Evolutionary conservation across 1,140 invertebrate genomes (phyloP).

Genomic region (Solenopsis fugax): DNA sequence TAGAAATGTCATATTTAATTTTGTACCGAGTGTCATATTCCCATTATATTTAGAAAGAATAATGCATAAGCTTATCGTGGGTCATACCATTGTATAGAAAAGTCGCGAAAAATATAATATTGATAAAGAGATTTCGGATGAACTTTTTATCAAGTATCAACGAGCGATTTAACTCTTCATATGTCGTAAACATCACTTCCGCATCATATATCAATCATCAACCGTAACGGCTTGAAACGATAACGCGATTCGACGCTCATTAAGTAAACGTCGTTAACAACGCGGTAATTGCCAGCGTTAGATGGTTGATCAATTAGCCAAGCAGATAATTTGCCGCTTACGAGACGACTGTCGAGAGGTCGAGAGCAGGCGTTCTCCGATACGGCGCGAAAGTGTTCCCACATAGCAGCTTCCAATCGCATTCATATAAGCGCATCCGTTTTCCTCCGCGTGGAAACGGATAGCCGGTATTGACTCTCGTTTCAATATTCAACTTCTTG

Average conservation of each 20-base stretch:
- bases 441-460: conserved; percentile 62
- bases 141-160: background rate
- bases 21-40: background rate
- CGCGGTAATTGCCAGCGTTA: conserved; percentile 65
- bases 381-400: conserved; percentile 3
- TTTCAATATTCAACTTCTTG: conserved; percentile 78
- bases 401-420: conserved; percentile 53
- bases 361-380: conserved; percentile 23
- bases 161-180: background rate
- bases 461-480: conserved; percentile 72
- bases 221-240: background rate
- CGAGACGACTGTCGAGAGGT: conserved; percentile 50
- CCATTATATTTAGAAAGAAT: background rate
- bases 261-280: conserved; percentile 47
- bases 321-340: conserved; percentile 63
- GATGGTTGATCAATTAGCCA: conserved; percentile 70
- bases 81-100: background rate
- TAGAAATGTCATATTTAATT: conserved; percentile 14
- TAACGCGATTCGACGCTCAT: conserved; percentile 42
- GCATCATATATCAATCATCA: background rate
- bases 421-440: conserved; percentile 64
- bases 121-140: background rate
- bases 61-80: background rate
- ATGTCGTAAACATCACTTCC: background rate
- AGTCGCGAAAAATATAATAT: background rate